phyloP scores from a whole-genome alignment of 1,140 invertebrate genomes.

The Dreissena rostriformis region DNA sequence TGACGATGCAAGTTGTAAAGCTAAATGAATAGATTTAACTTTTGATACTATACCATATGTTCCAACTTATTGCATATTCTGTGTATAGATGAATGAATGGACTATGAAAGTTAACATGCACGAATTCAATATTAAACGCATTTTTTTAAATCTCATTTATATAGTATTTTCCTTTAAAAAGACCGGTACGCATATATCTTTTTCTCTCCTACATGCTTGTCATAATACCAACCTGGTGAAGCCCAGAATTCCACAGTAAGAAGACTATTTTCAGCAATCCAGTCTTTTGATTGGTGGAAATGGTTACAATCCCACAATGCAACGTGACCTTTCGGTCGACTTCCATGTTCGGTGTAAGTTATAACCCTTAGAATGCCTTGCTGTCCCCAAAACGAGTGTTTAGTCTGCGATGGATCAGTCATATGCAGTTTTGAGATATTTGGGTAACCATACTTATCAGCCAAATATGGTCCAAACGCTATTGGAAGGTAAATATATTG shows the following conservation, averaged over 20 bases:
- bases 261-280: slow-evolving; percentile 71
- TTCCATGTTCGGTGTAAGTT: slow-evolving; percentile 74
- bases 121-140: no score
- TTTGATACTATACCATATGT: no score
- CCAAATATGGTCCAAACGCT: slow-evolving; percentile 78
- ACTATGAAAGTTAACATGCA: no score
- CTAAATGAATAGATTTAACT: no score
- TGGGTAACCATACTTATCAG: slow-evolving; percentile 78
- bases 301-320: slow-evolving; percentile 79
- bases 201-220: no score
- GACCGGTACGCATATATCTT: no score
- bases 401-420: slow-evolving; percentile 71
- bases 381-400: slow-evolving; percentile 74
- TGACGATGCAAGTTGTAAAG: no score
- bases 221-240: slow-evolving; percentile 68
- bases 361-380: slow-evolving; percentile 77
- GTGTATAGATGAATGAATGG: no score
- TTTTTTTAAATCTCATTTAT: no score
- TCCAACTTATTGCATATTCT: no score
- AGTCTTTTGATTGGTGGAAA: slow-evolving; percentile 77
- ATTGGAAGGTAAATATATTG: slow-evolving; percentile 78
- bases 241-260: slow-evolving; percentile 79
- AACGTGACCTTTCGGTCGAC: slow-evolving; percentile 75
- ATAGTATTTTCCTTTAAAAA: no score
- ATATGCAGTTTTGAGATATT: slow-evolving; percentile 72